A percentile compares a stretch with the other conserved stretches of the same genome.
phyloP scores from a whole-genome alignment of 2,113 vertebrate species.

The Leptobrachium leishanense region DNA sequence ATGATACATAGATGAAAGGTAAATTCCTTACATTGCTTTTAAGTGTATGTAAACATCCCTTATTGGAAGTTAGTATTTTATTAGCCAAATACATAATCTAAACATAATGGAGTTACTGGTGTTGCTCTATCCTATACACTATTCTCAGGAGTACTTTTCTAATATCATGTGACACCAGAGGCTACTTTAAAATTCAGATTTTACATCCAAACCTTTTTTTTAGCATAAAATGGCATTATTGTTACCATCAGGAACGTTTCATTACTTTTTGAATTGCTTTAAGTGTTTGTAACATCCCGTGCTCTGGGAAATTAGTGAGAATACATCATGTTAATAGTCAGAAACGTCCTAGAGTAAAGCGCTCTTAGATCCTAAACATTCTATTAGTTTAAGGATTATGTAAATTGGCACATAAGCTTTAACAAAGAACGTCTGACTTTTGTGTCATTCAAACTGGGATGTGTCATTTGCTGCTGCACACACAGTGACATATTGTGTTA shows the following conservation, averaged over 20 bases:
- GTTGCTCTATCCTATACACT: neutral
- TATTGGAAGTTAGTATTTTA: neutral
- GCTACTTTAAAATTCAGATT: slow-evolving; percentile 13
- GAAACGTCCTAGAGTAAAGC: slow-evolving; percentile 21
- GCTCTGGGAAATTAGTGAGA: slow-evolving; percentile 29
- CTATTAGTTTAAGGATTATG: slow-evolving; percentile 27
- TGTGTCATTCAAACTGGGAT: slow-evolving; percentile 21
- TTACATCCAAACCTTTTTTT: slow-evolving; percentile 4
- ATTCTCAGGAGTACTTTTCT: slow-evolving; percentile 5
- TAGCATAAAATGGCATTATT: slow-evolving; percentile 30
- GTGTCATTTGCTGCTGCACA: slow-evolving; percentile 1
- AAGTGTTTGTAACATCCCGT: slow-evolving; percentile 42
- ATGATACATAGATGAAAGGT: too few species aligned
- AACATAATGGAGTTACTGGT: slow-evolving; percentile 5
- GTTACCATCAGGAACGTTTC: slow-evolving; percentile 40
- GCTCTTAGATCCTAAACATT: slow-evolving; percentile 35
- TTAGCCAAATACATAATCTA: neutral
- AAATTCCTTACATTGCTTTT: too few species aligned
- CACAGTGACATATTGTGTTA: neutral
- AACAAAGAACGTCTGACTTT: neutral
- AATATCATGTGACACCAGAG: slow-evolving; percentile 20
- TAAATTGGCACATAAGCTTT: slow-evolving; percentile 22
- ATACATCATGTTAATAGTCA: slow-evolving; percentile 40
- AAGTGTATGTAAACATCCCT: neutral
- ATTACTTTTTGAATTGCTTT: slow-evolving; percentile 44